Conservation (phyloP, 2,888 invertebrate species). For the Allolobophora icterica region DNA sequence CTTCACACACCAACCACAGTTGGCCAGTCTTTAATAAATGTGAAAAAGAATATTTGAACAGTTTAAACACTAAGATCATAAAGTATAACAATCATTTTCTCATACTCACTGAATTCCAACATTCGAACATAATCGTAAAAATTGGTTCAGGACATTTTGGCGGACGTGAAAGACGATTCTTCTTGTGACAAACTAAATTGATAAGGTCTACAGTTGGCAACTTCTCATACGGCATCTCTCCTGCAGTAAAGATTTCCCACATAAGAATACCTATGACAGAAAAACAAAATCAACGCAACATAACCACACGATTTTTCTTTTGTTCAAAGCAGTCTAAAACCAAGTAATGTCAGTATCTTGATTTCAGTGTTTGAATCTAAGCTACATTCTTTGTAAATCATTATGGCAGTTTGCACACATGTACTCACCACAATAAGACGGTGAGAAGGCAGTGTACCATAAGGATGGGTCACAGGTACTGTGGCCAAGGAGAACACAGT, state of each 20-base stretch:
- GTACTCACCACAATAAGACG: neutral
- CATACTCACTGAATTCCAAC: conserved; percentile 55
- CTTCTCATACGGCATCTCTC: conserved; percentile 19
- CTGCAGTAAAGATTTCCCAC: conserved; percentile 29
- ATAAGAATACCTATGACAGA: neutral
- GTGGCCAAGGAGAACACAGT: too few species aligned
- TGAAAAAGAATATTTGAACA: neutral
- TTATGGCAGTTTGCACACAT: neutral
- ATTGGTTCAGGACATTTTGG: conserved; percentile 79
- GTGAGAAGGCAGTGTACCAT: neutral
- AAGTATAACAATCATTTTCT: neutral
- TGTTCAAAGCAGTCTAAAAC: neutral
- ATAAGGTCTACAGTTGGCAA: neutral
- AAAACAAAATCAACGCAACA: neutral
- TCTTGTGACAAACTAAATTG: neutral
- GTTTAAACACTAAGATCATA: conserved; percentile 4
- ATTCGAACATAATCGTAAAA: conserved; percentile 76
- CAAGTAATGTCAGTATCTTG: neutral
- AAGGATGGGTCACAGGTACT: too few species aligned
- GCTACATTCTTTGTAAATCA: neutral
- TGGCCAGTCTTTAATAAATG: neutral
- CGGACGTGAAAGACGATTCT: conserved; percentile 20
- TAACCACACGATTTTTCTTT: neutral
- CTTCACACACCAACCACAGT: neutral
- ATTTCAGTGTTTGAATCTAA: neutral